Conservation (phyloP, 2,888 invertebrate genomes). For the Himalopsyche anomala region DNA sequence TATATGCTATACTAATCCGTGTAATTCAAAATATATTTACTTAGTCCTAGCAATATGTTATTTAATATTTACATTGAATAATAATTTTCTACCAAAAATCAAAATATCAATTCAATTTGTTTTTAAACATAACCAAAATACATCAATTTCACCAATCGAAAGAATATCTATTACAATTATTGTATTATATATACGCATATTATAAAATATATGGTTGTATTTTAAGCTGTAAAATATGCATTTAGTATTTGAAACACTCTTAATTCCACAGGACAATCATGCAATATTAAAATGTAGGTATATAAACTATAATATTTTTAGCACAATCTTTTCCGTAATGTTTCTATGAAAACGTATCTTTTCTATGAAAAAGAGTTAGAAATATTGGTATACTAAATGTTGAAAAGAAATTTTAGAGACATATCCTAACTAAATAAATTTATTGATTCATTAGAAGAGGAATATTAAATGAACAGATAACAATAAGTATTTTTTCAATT, state of each 20-base stretch:
- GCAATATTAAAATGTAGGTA: background rate
- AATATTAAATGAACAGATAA: conserved; percentile 19
- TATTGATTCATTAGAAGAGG: conserved; percentile 22
- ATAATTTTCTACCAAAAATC: conserved; percentile 29
- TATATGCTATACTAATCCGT: conserved; percentile 57
- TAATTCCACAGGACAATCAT: background rate
- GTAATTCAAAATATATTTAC: conserved; percentile 66
- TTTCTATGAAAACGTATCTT: background rate
- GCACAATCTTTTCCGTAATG: background rate
- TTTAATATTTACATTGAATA: conserved; percentile 42
- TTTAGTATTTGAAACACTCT: background rate
- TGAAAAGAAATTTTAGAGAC: conserved; percentile 21
- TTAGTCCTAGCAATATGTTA: conserved; percentile 54
- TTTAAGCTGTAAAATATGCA: conserved; percentile 12
- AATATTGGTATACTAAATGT: background rate
- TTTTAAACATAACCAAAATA: background rate
- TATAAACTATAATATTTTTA: background rate
- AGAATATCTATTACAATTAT: background rate
- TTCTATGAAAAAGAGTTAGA: conserved; percentile 13
- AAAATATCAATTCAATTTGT: conserved; percentile 34
- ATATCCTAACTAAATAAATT: conserved; percentile 9
- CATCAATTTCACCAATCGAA: background rate
- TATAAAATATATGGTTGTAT: conserved; percentile 1
- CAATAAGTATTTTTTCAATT: background rate
- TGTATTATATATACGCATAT: background rate